phyloP scores from a whole-genome alignment of 1,140 invertebrate genomes.

The Neodiprion pinetum region DNA sequence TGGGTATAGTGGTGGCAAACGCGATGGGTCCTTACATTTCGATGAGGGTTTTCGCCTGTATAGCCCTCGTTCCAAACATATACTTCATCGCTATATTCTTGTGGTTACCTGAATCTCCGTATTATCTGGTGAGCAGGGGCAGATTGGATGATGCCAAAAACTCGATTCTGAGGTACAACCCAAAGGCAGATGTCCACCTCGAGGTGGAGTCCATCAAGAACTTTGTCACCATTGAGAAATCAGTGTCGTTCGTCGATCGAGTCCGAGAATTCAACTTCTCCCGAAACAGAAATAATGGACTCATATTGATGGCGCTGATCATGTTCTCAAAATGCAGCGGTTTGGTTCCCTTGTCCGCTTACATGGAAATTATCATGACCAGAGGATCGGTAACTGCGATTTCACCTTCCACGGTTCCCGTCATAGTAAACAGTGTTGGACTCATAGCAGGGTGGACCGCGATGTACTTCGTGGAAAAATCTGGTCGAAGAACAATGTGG shows the following conservation, averaged over 20 bases:
- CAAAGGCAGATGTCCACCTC: slow-evolving; percentile 45
- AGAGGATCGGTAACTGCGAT: slow-evolving; percentile 39
- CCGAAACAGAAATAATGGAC: slow-evolving; percentile 43
- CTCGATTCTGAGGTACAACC: slow-evolving; percentile 53
- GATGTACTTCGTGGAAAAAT: slow-evolving; percentile 49
- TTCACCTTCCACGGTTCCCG: slow-evolving; percentile 48
- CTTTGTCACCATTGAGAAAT: slow-evolving; percentile 41
- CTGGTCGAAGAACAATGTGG: slow-evolving; percentile 47
- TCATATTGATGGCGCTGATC: slow-evolving; percentile 45
- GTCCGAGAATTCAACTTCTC: slow-evolving; percentile 43
- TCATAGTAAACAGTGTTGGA: slow-evolving; percentile 41
- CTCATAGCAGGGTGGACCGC: slow-evolving; percentile 45
- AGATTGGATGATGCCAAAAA: slow-evolving; percentile 48
- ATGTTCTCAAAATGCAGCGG: slow-evolving; percentile 47
- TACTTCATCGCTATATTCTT: slow-evolving; percentile 59
- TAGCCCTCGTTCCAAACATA: slow-evolving; percentile 51
- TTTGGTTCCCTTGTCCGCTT: slow-evolving; percentile 47
- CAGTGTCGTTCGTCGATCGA: slow-evolving; percentile 34
- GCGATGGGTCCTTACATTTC: slow-evolving; percentile 53
- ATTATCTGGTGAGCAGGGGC: slow-evolving; percentile 47
- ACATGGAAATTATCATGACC: slow-evolving; percentile 54
- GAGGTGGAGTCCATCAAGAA: slow-evolving; percentile 52
- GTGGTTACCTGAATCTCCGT: slow-evolving; percentile 65
- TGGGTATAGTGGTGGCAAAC: slow-evolving; percentile 39
- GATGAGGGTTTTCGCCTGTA: slow-evolving; percentile 50